Evolutionary conservation across 2,797 vertebrate genomes (phyloP), one percentile per base, ranked within the genome.

Genomic region (Propithecus perrieri): DNA sequence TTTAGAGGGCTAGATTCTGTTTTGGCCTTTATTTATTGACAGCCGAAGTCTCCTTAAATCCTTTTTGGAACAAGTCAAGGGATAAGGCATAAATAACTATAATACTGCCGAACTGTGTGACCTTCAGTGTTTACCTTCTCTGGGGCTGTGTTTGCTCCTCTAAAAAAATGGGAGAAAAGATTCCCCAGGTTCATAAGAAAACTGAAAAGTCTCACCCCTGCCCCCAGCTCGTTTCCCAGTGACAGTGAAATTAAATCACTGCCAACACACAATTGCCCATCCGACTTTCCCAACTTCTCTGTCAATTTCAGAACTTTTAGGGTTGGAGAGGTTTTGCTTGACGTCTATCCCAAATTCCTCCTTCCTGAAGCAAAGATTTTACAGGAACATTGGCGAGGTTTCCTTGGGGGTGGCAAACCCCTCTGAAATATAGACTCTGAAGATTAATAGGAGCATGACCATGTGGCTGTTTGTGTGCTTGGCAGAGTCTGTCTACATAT

Each of bases 31-130:
- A 89, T 81, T 86, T 97, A 85, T 80, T 93, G 97, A 84, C 88
- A 97, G 20, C 33, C 85, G 87, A 96, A 96, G 95, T 80, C 94
- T 94, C 79, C 81, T 91, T 87, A 97, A 97, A 96, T 97, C 96
- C 94, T 93, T 93, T 91, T 81, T 91, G 71, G 89, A 96, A 95
- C 75, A 96, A 95, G 94, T 57, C 91, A 74, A 85, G 61, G 75
- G 78, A 79, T 87, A 74, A 79, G 59, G 20, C 65, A 48, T 84
- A 75, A 91, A 94, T 89, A 92, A 76, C 78, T 78, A 41, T 89
- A 93, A 90, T 59, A 17, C 33, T 35, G 35, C 85, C 59, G 71
- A 85, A 95, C 92, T 72, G 38, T 91, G 65, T 93, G 93, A 98
- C 96, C 96, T 97, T 97, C 94, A 96, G 48, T 93, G 41, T 97